Conservation (phyloP, 2,888 invertebrate species). For the Saturnia japonica region DNA sequence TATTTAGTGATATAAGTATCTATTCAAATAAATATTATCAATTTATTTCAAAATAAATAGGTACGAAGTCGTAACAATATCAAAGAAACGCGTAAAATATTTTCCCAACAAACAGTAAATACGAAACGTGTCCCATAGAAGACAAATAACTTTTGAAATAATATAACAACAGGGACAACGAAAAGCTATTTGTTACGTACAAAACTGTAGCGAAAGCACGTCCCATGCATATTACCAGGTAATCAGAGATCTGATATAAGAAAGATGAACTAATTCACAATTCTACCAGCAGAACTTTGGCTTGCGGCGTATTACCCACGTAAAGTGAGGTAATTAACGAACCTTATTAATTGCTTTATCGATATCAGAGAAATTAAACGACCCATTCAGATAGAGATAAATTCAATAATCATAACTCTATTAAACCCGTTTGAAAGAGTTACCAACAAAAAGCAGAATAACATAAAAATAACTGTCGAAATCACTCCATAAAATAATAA, state of each 20-base stretch:
- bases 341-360: slow-evolving; percentile 65
- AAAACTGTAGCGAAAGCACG: slow-evolving; percentile 51
- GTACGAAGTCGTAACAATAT: slow-evolving; percentile 42
- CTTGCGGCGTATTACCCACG: slow-evolving; percentile 55
- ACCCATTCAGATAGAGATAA: slow-evolving; percentile 74
- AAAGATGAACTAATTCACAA: slow-evolving; percentile 66
- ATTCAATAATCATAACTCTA: background rate
- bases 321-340: slow-evolving; percentile 54
- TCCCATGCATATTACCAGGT: slow-evolving; percentile 58
- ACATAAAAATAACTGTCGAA: background rate
- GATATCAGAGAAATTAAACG: slow-evolving; percentile 57
- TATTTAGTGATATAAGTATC: too few relatives aligned
- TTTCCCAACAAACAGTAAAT: slow-evolving; percentile 44
- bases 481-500: slow-evolving; percentile 37
- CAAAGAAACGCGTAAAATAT: slow-evolving; percentile 52
- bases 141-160: slow-evolving; percentile 45
- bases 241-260: slow-evolving; percentile 59
- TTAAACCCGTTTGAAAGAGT: background rate
- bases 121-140: slow-evolving; percentile 51
- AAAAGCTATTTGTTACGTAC: slow-evolving; percentile 51
- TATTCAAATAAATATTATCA: background rate
- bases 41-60: background rate
- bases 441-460: background rate
- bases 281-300: slow-evolving; percentile 70
- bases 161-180: slow-evolving; percentile 46